Evolutionary conservation across 2,888 invertebrate genomes (phyloP).

Genomic region (Mythimna loreyi): DNA sequence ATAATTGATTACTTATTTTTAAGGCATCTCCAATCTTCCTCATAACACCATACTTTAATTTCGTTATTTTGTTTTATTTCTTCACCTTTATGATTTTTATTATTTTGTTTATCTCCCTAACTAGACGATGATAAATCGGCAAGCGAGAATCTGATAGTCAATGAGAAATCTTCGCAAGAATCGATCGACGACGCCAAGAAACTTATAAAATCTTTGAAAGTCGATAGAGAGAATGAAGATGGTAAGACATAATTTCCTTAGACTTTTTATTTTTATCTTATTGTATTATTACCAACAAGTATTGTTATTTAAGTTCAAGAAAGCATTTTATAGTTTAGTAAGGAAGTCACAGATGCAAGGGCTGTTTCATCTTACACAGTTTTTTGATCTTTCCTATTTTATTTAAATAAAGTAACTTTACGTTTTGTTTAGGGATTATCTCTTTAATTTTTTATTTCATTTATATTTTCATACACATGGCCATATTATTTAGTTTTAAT

Average conservation of each 20-base stretch:
- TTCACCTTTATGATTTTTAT: conserved; percentile 56
- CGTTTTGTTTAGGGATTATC: background rate
- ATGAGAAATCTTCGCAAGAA: conserved; percentile 82
- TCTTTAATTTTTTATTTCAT: conserved; percentile 45
- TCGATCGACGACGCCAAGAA: conserved; percentile 87
- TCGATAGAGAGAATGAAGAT: conserved; percentile 87
- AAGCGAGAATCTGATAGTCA: conserved; percentile 76
- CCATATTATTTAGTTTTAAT: conserved; percentile 70
- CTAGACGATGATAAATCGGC: conserved; percentile 77
- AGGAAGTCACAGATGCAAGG: background rate
- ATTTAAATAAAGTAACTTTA: conserved; percentile 2
- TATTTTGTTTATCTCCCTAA: conserved; percentile 62
- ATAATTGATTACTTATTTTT: background rate
- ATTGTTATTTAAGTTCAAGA: conserved; percentile 36
- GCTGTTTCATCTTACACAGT: background rate
- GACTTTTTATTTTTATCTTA: conserved; percentile 24
- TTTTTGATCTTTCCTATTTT: background rate
- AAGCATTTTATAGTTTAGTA: conserved; percentile 7
- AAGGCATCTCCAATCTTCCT: background rate
- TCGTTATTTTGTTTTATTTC: conserved; percentile 8
- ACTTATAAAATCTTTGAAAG: conserved; percentile 87
- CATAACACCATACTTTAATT: background rate
- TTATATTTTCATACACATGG: conserved; percentile 64
- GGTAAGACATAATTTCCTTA: conserved; percentile 78
- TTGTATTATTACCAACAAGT: conserved; percentile 32